phyloP scores from a whole-genome alignment of 2,888 invertebrate genomes.

The Xestia ashworthii region DNA sequence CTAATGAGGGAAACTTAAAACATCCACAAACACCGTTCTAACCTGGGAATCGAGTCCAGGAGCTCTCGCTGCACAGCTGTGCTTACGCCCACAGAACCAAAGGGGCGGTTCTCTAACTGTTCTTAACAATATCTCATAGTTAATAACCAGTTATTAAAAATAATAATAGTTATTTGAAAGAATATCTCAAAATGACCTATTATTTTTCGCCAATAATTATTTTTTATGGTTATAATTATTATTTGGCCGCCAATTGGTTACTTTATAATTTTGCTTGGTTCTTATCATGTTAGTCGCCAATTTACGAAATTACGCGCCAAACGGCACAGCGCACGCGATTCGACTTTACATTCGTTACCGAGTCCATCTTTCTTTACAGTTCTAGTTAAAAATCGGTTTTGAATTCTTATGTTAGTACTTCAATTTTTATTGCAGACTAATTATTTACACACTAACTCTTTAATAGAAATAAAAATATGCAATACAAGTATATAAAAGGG shows the following conservation, averaged over 20 bases:
- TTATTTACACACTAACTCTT: too few species aligned
- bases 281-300: slow-evolving; percentile 17
- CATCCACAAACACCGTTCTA: background rate
- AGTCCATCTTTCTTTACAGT: background rate
- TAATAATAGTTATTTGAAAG: slow-evolving; percentile 20
- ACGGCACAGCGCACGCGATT: slow-evolving; percentile 33
- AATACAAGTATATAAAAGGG: too few species aligned
- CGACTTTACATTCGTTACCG: background rate
- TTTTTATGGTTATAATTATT: background rate
- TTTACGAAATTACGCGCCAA: slow-evolving; percentile 17
- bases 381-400: background rate
- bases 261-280: slow-evolving; percentile 12
- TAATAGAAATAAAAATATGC: too few species aligned
- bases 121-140: slow-evolving; percentile 19
- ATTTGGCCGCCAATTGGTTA: background rate
- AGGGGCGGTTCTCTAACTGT: slow-evolving; percentile 37
- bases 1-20: background rate
- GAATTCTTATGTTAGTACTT: background rate
- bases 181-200: background rate
- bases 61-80: slow-evolving; percentile 16
- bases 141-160: slow-evolving; percentile 24
- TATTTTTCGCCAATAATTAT: background rate
- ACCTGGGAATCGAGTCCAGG: slow-evolving; percentile 1
- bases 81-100: slow-evolving; percentile 27
- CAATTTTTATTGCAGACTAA: too few species aligned